Percentiles rank a stretch among this genome's conserved stretches.
Evolutionary conservation across 2,797 vertebrate species (phyloP).

Genomic region (Sternotherus odoratus): DNA sequence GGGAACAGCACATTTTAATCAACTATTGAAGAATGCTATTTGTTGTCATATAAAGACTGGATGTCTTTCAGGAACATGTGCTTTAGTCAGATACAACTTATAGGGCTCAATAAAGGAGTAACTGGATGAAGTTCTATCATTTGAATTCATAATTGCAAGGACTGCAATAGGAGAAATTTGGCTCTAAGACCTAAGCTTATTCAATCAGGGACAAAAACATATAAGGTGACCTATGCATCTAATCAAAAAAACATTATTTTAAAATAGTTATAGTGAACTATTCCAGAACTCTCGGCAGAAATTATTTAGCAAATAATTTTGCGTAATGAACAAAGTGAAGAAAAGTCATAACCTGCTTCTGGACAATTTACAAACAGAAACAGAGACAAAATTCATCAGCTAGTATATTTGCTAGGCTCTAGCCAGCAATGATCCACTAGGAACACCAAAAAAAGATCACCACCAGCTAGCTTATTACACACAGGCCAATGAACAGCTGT

Average conservation of each 20-base stretch:
- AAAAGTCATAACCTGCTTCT: neutral
- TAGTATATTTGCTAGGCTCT: neutral
- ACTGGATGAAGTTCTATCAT: slow-evolving; percentile 27
- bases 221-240: neutral
- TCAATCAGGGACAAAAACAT: neutral
- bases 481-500: fast-evolving
- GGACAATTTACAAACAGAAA: neutral
- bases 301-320: neutral
- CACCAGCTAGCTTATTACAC: neutral
- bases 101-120: neutral
- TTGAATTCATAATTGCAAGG: slow-evolving; percentile 19
- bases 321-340: neutral
- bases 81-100: neutral
- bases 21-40: slow-evolving; percentile 40
- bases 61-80: slow-evolving; percentile 42
- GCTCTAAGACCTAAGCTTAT: neutral
- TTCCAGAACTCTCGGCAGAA: neutral
- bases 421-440: neutral
- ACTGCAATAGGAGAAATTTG: slow-evolving; percentile 4
- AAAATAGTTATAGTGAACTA: neutral
- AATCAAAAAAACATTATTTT: slow-evolving; percentile 6
- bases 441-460: neutral
- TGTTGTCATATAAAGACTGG: slow-evolving; percentile 49
- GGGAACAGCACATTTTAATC: neutral
- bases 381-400: neutral